phyloP scores from a whole-genome alignment of 2,113 vertebrate genomes.

The Illadopsis cleaveri region DNA sequence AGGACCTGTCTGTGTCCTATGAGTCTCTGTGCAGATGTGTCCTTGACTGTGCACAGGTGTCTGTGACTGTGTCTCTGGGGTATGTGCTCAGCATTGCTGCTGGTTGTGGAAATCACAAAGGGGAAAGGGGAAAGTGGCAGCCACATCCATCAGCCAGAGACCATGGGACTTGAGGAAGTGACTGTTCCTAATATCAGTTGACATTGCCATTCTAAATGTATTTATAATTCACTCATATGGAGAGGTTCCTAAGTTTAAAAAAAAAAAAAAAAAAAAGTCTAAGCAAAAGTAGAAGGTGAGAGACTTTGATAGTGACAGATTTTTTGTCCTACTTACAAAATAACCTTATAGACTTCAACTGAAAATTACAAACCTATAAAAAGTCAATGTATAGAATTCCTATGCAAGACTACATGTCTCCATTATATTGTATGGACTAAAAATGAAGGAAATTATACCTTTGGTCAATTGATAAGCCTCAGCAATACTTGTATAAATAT shows the following conservation, averaged over 20 bases:
- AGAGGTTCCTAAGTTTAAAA: not conserved
- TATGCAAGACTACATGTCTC: not conserved
- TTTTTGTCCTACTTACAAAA: not conserved
- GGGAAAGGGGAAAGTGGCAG: not conserved
- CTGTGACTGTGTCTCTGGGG: not conserved
- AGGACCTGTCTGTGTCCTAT: accelerated
- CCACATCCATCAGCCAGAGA: not conserved
- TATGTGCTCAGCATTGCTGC: not conserved
- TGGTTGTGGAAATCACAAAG: not conserved
- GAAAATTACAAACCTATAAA: not conserved
- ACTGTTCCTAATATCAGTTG: not conserved
- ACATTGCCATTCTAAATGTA: not conserved
- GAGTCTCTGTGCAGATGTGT: not conserved
- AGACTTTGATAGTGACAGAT: not conserved
- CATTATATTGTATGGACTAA: not conserved
- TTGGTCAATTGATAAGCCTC: not conserved
- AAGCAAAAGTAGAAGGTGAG: not conserved
- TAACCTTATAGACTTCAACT: not conserved
- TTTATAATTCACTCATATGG: not conserved
- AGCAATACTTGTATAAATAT: not conserved
- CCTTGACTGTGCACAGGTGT: not conserved
- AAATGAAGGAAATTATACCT: not conserved
- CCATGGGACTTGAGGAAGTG: accelerated
- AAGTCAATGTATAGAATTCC: not conserved
- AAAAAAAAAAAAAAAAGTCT: not conserved